Percentiles rank a stretch among this genome's conserved stretches.
phyloP scores from a whole-genome alignment of 2,888 invertebrate genomes.

The Hymenopus coronatus region DNA sequence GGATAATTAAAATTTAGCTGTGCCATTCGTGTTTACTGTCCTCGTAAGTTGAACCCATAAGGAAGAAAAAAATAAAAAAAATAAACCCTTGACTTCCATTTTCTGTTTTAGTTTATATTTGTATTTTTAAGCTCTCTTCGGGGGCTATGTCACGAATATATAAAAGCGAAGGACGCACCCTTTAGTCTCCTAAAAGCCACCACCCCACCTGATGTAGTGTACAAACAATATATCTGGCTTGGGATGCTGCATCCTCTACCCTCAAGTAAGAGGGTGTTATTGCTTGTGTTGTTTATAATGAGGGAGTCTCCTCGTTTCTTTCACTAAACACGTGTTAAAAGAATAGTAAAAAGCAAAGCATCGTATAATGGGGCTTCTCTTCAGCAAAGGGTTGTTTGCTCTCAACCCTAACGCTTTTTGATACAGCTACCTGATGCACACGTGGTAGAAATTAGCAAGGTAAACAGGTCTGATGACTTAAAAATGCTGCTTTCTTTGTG shows the following conservation, averaged over 20 bases:
- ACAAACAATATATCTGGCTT: not conserved
- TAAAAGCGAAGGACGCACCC: not conserved
- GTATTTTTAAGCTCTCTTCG: not conserved
- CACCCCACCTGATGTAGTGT: not conserved
- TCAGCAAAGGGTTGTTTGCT: not conserved
- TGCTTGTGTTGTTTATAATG: conserved; percentile 8
- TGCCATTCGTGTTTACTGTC: not conserved
- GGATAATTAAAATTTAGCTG: not conserved
- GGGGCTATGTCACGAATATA: not conserved
- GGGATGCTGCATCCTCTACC: conserved; percentile 1
- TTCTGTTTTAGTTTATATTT: not conserved
- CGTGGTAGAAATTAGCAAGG: not conserved
- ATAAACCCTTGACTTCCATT: not conserved
- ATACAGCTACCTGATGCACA: not conserved
- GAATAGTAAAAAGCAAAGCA: not conserved
- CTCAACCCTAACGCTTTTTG: not conserved
- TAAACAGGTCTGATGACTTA: not conserved
- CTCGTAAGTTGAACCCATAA: not conserved
- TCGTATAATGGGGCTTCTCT: not conserved
- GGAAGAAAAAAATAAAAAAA: not conserved
- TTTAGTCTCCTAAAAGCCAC: not conserved
- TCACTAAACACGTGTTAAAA: conserved; percentile 5
- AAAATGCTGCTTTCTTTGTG: too few relatives aligned
- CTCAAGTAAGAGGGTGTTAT: not conserved
- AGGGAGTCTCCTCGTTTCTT: not conserved